A percentile compares a stretch with the other conserved stretches of the same genome.
These are phyloP conservation scores for Chaetogeoica ovagalla DNA, from an alignment of 2,888 invertebrate species.

Conservation along the genomic window DNA sequence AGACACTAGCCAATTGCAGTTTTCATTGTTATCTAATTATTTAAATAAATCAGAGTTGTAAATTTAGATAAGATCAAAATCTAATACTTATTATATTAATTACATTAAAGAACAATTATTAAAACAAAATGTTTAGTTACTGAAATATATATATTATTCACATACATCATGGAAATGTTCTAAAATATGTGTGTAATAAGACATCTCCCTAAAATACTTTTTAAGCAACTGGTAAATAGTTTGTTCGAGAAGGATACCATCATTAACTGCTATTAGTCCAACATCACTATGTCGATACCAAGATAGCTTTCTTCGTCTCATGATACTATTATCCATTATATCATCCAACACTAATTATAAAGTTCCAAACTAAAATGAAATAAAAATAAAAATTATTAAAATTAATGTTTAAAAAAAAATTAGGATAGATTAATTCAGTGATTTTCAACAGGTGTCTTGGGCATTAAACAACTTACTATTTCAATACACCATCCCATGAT, in stretches of 20 bases:
- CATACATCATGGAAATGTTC: conserved; percentile 81
- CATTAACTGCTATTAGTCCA: conserved; percentile 82
- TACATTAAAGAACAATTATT: background rate
- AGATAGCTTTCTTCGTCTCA: conserved; percentile 83
- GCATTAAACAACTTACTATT: conserved; percentile 72
- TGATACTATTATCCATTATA: conserved; percentile 83
- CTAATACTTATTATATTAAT: background rate
- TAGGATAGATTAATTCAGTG: too few relatives aligned
- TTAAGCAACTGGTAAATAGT: conserved; percentile 78
- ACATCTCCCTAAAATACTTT: conserved; percentile 73
- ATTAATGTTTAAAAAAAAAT: too few relatives aligned
- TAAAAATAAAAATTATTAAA: too few relatives aligned
- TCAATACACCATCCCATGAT: conserved; percentile 94
- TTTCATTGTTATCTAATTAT: conserved; percentile 65
- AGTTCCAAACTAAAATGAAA: too few relatives aligned
- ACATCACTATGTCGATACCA: conserved; percentile 76
- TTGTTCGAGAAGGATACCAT: conserved; percentile 78
- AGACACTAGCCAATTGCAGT: conserved; percentile 82
- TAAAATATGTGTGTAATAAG: conserved; percentile 66
- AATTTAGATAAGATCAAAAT: background rate
- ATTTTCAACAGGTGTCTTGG: too few relatives aligned
- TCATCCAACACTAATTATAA: too few relatives aligned
- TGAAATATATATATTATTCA: too few relatives aligned
- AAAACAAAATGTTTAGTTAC: background rate
- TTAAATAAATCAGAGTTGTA: background rate